These are phyloP conservation scores for Bufotes viridis DNA, from an alignment of 2,797 vertebrate genomes.

Conservation along the genomic window DNA sequence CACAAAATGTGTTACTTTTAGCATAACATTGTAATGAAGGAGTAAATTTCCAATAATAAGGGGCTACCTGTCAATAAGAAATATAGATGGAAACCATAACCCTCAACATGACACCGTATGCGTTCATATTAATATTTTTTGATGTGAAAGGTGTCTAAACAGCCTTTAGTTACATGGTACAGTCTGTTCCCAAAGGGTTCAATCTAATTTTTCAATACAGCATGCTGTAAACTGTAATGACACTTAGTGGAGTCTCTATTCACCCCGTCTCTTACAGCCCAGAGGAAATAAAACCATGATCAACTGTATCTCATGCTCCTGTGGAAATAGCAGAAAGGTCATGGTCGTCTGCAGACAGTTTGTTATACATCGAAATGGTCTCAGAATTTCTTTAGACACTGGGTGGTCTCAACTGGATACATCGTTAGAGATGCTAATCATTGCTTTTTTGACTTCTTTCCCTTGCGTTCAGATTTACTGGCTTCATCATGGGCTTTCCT, in stretches of 20 bases:
- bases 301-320: not conserved
- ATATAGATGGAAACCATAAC: not conserved
- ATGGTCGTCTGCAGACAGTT: not conserved
- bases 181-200: not conserved
- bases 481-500: constrained; percentile 89
- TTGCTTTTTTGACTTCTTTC: constrained; percentile 75
- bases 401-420: not conserved
- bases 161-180: not conserved
- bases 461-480: constrained; percentile 82
- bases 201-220: not conserved
- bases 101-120: not conserved
- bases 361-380: not conserved
- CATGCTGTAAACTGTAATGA: not conserved
- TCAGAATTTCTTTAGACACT: not conserved
- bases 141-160: too few relatives aligned
- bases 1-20: not conserved
- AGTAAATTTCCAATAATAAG: not conserved
- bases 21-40: not conserved
- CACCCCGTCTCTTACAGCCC: not conserved
- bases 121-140: not conserved
- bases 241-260: not conserved
- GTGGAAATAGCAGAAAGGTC: not conserved
- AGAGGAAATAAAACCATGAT: not conserved
- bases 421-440: constrained; percentile 56
- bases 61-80: not conserved